Conservation (phyloP, 1,140 invertebrate species). For the Cydia strobilella region DNA sequence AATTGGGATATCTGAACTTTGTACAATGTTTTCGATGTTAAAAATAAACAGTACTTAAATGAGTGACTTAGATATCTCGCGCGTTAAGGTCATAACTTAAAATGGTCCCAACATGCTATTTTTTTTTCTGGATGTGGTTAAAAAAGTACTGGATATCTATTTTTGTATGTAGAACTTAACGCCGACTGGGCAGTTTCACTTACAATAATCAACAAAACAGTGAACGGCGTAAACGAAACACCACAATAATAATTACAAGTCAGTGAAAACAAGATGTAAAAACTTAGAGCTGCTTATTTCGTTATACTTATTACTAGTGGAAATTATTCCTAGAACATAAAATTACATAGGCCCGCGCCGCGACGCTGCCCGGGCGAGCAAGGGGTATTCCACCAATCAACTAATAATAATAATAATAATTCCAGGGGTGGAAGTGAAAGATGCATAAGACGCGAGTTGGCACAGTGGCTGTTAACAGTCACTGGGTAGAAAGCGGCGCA, state of each 20-base stretch:
- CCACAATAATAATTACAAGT: conserved; percentile 39
- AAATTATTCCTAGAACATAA: conserved; percentile 72
- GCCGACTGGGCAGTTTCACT: conserved; percentile 18
- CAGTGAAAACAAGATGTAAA: conserved; percentile 49
- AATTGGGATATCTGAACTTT: conserved; percentile 36
- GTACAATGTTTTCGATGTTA: conserved; percentile 37
- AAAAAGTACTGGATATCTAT: neutral
- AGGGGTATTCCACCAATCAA: neutral
- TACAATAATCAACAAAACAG: conserved; percentile 25
- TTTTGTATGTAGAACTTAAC: conserved; percentile 4
- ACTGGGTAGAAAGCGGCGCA: too few species aligned
- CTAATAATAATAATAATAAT: too few species aligned
- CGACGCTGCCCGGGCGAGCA: conserved; percentile 32
- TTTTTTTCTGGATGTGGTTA: neutral
- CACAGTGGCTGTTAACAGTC: too few species aligned
- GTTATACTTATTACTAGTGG: conserved; percentile 62
- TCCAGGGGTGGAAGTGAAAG: too few species aligned
- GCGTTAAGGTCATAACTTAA: conserved; percentile 18
- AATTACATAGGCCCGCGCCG: conserved; percentile 52
- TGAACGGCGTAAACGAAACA: conserved; percentile 30
- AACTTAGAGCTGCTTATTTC: conserved; percentile 52
- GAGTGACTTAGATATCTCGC: conserved; percentile 23
- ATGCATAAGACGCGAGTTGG: too few species aligned
- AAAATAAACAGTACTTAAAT: conserved; percentile 28
- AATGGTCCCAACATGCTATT: conserved; percentile 30